A percentile compares a stretch with the other conserved stretches of the same genome.
Conservation (phyloP, 2,888 invertebrate genomes). For the Tridacna crocea region DNA sequence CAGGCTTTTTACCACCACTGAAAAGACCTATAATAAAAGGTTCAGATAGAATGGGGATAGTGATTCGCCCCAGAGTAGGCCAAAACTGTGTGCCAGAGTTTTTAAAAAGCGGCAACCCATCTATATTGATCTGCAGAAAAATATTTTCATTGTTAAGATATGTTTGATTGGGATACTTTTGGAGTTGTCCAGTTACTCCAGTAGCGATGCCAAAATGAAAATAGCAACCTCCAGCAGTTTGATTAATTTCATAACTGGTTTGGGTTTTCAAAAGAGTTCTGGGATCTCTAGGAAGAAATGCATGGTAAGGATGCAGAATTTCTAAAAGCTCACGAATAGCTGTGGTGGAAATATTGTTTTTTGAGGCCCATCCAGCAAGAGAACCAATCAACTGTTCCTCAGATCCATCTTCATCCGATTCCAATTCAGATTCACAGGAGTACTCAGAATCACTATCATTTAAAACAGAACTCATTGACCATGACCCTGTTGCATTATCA, state of each 20-base stretch:
- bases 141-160: not conserved
- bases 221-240: constrained; percentile 28
- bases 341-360: too few species aligned
- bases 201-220: constrained; percentile 28
- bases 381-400: not conserved
- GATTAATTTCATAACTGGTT: constrained; percentile 9
- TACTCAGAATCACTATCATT: not conserved
- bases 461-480: not conserved
- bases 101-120: constrained; percentile 37
- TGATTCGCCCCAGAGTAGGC: constrained; percentile 30
- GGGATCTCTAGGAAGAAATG: constrained; percentile 32
- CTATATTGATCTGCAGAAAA: constrained; percentile 22
- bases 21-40: constrained; percentile 40
- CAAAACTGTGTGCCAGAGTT: constrained; percentile 30
- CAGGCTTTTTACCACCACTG: not conserved
- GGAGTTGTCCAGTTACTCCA: not conserved
- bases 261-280: constrained; percentile 27
- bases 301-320: constrained; percentile 11
- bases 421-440: not conserved
- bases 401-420: not conserved
- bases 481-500: not conserved
- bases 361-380: constrained; percentile 33
- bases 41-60: constrained; percentile 12
- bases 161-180: not conserved
- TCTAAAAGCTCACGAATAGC: constrained; percentile 12